A percentile compares a stretch with the other conserved stretches of the same genome.
Conservation (phyloP, 2,113 vertebrate genomes). For the Oryzias curvinotus region DNA sequence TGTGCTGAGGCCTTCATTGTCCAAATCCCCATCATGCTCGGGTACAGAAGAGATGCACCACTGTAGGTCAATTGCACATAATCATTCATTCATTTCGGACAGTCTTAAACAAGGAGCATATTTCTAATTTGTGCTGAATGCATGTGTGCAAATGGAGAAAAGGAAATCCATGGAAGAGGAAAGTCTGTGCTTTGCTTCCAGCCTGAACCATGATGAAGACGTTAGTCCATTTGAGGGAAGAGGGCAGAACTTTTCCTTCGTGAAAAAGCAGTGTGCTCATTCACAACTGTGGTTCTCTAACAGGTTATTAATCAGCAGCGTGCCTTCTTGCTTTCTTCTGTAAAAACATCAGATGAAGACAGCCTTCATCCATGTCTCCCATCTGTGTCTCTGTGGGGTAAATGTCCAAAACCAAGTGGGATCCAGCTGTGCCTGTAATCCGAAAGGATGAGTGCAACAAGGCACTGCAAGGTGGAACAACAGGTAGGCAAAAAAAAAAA, state of each 20-base stretch:
- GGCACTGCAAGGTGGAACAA: constrained; percentile 73
- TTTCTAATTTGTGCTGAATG: constrained; percentile 38
- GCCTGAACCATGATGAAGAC: constrained; percentile 43
- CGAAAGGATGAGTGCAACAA: constrained; percentile 71
- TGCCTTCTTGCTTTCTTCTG: constrained; percentile 10
- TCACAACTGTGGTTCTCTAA: constrained; percentile 25
- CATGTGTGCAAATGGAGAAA: constrained; percentile 28
- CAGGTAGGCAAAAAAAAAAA: constrained; percentile 52
- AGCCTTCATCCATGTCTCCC: background rate
- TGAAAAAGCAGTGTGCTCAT: constrained; percentile 46
- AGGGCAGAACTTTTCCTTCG: constrained; percentile 26
- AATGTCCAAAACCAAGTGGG: constrained; percentile 13
- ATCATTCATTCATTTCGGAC: constrained; percentile 63
- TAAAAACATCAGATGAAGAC: constrained; percentile 27
- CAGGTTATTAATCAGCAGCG: constrained; percentile 23
- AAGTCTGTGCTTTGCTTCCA: constrained; percentile 49
- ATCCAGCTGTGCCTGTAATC: constrained; percentile 33
- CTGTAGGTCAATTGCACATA: constrained; percentile 46
- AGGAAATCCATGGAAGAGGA: constrained; percentile 42
- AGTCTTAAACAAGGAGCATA: constrained; percentile 40
- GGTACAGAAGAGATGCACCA: constrained; percentile 54
- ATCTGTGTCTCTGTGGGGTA: constrained; percentile 29
- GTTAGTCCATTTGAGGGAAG: constrained; percentile 27
- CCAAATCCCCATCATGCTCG: constrained; percentile 57
- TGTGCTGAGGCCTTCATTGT: constrained; percentile 45